phyloP scores from a whole-genome alignment of 2,113 vertebrate genomes.

The Pithys albifrons region DNA sequence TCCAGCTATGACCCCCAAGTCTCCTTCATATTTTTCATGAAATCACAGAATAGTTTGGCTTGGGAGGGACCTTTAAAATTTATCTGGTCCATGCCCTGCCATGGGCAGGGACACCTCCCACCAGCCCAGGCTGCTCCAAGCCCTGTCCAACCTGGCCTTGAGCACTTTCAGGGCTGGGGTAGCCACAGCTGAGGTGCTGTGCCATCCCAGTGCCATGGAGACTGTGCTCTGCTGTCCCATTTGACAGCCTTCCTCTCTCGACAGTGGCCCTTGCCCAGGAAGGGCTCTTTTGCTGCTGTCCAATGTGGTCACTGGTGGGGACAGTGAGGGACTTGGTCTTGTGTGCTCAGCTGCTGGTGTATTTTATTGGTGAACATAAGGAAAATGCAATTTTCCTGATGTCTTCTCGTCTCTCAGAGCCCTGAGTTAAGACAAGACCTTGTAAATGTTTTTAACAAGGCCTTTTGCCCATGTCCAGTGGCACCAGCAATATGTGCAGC shows the following conservation, averaged over 20 bases:
- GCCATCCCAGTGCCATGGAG: too few relatives aligned
- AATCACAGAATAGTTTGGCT: background rate
- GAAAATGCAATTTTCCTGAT: background rate
- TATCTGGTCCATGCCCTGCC: background rate
- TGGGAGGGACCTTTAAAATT: background rate
- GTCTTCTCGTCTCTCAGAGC: background rate
- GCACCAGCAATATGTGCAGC: accelerated
- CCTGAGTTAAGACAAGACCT: background rate
- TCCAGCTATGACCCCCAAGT: accelerated
- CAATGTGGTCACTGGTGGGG: background rate
- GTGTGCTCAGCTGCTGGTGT: background rate
- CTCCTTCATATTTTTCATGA: background rate
- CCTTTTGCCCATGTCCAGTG: background rate
- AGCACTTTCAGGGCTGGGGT: accelerated
- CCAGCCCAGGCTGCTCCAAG: background rate
- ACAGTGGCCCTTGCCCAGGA: too few relatives aligned
- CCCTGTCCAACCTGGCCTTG: too few relatives aligned
- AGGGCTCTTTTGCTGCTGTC: too few relatives aligned
- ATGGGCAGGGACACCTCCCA: background rate
- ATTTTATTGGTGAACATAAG: background rate
- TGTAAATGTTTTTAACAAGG: background rate
- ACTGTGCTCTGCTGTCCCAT: background rate
- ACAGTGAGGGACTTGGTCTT: background rate
- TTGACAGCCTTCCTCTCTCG: background rate
- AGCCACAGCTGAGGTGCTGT: background rate